Evolutionary conservation across 2,888 invertebrate species (phyloP).

Genomic region (Mechanitis messenoides): DNA sequence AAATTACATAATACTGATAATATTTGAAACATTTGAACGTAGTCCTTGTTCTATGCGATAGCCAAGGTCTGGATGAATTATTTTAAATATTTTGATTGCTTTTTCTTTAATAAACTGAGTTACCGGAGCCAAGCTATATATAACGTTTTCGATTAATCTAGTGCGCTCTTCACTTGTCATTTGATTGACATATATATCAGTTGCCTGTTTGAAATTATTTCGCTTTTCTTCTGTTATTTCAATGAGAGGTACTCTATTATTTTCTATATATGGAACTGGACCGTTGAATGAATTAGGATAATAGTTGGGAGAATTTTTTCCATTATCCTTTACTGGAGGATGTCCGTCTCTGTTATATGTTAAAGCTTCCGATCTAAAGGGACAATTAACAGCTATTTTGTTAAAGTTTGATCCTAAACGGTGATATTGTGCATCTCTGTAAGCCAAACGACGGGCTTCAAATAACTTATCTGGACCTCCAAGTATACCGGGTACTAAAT

Average conservation of each 20-base stretch:
- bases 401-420: constrained; percentile 92
- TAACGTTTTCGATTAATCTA: constrained; percentile 79
- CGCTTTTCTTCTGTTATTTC: constrained; percentile 53
- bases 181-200: constrained; percentile 87
- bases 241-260: constrained; percentile 88
- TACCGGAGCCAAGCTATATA: constrained; percentile 83
- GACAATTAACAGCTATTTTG: constrained; percentile 95
- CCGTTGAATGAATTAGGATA: constrained; percentile 95
- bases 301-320: constrained; percentile 93
- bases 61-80: constrained; percentile 87
- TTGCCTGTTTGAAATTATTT: constrained; percentile 74
- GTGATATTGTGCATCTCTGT: constrained; percentile 89
- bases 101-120: constrained; percentile 73
- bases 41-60: constrained; percentile 42
- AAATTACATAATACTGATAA: too few relatives aligned
- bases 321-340: constrained; percentile 85
- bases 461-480: constrained; percentile 94
- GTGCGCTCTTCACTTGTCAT: constrained; percentile 78
- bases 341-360: constrained; percentile 93
- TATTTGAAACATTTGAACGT: too few relatives aligned
- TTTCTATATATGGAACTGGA: constrained; percentile 94
- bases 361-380: constrained; percentile 78
- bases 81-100: constrained; percentile 86
- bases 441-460: constrained; percentile 87
- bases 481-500: constrained; percentile 92